phyloP scores from a whole-genome alignment of 2,888 invertebrate genomes.

The Coenonympha glycerion region DNA sequence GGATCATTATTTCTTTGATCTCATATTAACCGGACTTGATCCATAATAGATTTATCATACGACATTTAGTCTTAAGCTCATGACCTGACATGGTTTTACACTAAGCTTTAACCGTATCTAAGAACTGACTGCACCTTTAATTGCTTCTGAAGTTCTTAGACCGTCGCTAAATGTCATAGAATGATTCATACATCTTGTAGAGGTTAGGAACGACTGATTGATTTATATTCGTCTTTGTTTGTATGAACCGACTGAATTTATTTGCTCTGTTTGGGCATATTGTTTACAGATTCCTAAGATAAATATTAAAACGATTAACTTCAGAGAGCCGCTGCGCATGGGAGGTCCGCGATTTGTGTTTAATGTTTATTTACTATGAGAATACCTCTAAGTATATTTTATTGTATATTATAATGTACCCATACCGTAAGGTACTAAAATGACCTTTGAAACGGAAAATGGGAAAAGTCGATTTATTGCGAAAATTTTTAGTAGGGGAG shows the following conservation, averaged over 20 bases:
- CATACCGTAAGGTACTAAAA: too few species aligned
- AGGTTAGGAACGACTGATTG: slow-evolving; percentile 9
- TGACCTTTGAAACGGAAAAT: too few species aligned
- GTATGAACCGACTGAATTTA: not conserved
- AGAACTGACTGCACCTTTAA: slow-evolving; percentile 16
- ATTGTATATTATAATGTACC: too few species aligned
- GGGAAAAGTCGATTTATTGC: too few species aligned
- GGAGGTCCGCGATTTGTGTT: too few species aligned
- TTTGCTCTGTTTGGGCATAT: slow-evolving; percentile 2
- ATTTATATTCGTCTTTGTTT: slow-evolving; percentile 9
- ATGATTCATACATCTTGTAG: slow-evolving; percentile 10
- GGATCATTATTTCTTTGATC: not conserved
- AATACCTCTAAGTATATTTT: not conserved
- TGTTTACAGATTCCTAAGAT: slow-evolving; percentile 5
- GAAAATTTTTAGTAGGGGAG: too few species aligned
- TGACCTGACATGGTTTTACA: not conserved
- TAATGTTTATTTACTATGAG: not conserved
- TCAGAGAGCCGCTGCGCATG: not conserved
- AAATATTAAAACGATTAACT: not conserved
- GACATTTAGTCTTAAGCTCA: not conserved
- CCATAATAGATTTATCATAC: slow-evolving; percentile 2
- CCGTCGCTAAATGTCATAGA: slow-evolving; percentile 14
- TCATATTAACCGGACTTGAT: not conserved
- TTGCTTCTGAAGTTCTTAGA: slow-evolving; percentile 8
- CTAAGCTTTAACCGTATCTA: not conserved